Evolutionary conservation across 2,113 vertebrate genomes (phyloP), one percentile per base, ranked within the genome.

Genomic region (Paedocypris sp.): DNA sequence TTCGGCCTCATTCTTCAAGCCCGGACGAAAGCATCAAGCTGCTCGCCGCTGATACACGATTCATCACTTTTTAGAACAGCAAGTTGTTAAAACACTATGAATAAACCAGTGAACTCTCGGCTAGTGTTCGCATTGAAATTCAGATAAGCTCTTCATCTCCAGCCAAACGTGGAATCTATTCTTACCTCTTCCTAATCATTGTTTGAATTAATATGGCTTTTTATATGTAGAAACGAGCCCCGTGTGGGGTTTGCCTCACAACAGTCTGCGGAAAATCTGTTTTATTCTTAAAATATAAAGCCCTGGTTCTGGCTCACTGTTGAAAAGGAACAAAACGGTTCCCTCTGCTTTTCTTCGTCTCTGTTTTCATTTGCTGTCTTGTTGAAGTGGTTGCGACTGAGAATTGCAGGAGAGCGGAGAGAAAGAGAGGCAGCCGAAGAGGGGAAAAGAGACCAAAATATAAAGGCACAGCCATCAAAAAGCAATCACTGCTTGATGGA

Each of bases 401-500:
- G 72, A 71, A 68, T 53, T 39, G 69, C 26, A n/a, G 45, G 38
- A 47, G 35, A 43, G 46, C 35, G 60, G 51, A 41, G 45, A 52
- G 62, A 69, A 67, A 43, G 49, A 42, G 33, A 32, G 52, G 31
- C 46, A 39, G 46, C 52, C 60, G 68, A 66, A 58, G 28, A 41
- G 22, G 15, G 45, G 32, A 48, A 58, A 65, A 53, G 31, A 32
- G 22, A 43, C 42, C 45, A 61, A 69, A 71, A 66, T 35, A 57
- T 32, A 51, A 69, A 45, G 75, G 42, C 71, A 65, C 54, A 71
- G 74, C 75, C 75, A 82, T 83, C 70, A 80, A 79, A 73, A 80
- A 79, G 75, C 79, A 85, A 82, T 82, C 77, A 82, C 13, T 23
- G 67, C 71, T 74, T 52, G 13, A 75, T 72, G 66, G 69, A 75